Conservation (phyloP, 2,113 vertebrate species). For the Cyanoramphus novaezelandiae region DNA sequence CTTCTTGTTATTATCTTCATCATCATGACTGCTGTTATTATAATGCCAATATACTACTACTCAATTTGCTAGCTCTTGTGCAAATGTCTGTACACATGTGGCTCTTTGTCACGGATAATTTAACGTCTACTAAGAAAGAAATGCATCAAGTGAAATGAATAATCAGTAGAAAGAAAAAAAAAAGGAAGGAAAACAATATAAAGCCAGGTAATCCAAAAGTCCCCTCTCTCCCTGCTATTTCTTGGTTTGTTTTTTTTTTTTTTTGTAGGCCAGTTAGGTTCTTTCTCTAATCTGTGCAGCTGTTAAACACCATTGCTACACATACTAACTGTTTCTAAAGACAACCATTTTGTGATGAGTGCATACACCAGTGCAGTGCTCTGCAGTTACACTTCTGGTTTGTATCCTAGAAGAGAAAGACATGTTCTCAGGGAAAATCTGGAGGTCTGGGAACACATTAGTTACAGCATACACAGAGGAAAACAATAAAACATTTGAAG, state of each 20-base stretch:
- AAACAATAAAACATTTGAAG: not conserved
- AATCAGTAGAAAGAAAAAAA: not conserved
- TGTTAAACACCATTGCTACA: not conserved
- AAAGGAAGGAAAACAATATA: not conserved
- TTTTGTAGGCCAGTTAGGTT: not conserved
- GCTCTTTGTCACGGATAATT: not conserved
- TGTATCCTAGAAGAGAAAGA: not conserved
- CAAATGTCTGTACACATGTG: not conserved
- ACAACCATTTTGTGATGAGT: not conserved
- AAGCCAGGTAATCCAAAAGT: not conserved
- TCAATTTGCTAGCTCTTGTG: not conserved
- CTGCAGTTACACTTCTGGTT: not conserved
- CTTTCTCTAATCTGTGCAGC: not conserved
- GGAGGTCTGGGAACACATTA: not conserved
- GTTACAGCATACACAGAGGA: not conserved
- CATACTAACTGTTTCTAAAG: not conserved
- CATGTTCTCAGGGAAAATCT: not conserved
- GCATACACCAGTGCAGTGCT: not conserved
- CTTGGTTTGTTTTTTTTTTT: too few relatives aligned
- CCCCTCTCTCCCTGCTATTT: fast-evolving
- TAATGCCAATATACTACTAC: not conserved
- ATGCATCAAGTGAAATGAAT: not conserved
- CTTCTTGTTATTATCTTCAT: not conserved
- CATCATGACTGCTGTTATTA: not conserved
- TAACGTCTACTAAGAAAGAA: not conserved